Evolutionary conservation across 2,888 invertebrate genomes (phyloP), one percentile per base, ranked within the genome.

Genomic region (Philereme vetulata): DNA sequence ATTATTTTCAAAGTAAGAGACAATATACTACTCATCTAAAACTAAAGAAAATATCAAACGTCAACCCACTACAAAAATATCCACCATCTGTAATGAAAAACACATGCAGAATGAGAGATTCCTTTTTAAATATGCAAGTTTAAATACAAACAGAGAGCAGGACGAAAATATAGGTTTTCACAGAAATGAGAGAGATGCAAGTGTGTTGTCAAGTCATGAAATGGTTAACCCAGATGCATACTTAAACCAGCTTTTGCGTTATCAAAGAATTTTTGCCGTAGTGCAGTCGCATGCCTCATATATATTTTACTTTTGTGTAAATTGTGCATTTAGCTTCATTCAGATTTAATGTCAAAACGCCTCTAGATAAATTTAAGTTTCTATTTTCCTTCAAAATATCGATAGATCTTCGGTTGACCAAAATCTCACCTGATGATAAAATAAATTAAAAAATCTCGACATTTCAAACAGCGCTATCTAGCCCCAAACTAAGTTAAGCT

Each of bases 101-200:
- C 74, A 80, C 82, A 81, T 80, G 78, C 75, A 74, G 74, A 84
- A 80, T 81, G 81, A 80, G 76, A 74, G 78, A 76, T 73, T 71
- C 80, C 5, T 82, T 81, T 84, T 85, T 77, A 79, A 80, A 82
- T 76, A 85, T 84, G 84, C 80, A 84, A 82, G 84, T 84, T 81
- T 80, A 77, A 82, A 85, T 82, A 71, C 76, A 80, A 83, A 82
- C 53, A 48, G 35, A 8, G 45, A 60, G 53, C 45, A 68, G 64
- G 72, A 76, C 11, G 48, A 58, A 40, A 55, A 49, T 56, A 67
- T 56, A 33, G 11, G 6, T 11, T 34, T 36, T 40, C 8, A 49
- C 21, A 48, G 9, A 57, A 51, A 47, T 10, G 54, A 57, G n/a
- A 21, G 62, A 51, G 54, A 57, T 4, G 43, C 48, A 2, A 8